Evolutionary conservation across 2,888 invertebrate species (phyloP), one percentile per base, ranked within the genome.

Genomic region (Muschampia plurimacula): DNA sequence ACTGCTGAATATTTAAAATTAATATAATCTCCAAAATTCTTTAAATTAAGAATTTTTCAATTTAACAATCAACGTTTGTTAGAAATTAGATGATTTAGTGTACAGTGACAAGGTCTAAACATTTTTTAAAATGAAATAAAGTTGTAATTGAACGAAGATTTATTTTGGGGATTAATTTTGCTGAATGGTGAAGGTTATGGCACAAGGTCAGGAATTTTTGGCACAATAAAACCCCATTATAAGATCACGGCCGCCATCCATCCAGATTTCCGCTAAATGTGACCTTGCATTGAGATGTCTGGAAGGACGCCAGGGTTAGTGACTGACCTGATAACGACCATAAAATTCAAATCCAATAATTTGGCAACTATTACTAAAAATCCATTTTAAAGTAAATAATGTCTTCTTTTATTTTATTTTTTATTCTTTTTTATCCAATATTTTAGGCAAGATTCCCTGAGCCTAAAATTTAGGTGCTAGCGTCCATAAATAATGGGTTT

Each of bases 291-390:
- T 65, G 36, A 49, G 36, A 64, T 55, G 13, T 66, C 66, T 71
- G 71, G 71, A 71, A 66, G 66, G 60, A 39, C 60, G 71, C 71
- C 71, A 72, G 36, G 13, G 57, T 39, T 22, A 7, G 66, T 52
- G 67, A 72, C 66, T 72, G 72, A 62, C 62, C 66, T 66, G 57
- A 44, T 63, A 49, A 59, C 59, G 49, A 15, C 71, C 64, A 71
- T 57, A 28, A 57, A 57, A 71, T 57, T 66, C 39, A n/a, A 41
- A 36, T 15, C 64, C 60, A 52, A 52, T 22, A 7, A 22, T 71
- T 49, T 71, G 71, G 71, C 71, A 71, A 13, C 66, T 10, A 41
- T 28, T 28, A 69, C n/a, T 10, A 13, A 8, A 69, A 64, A 63
- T 44, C n/a, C 22, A 52, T 69, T 52, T 52, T 22, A n/a, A 49